Base-by-base conservation (phyloP, 2,797 vertebrate species). In the Eptatretus atami region DNA sequence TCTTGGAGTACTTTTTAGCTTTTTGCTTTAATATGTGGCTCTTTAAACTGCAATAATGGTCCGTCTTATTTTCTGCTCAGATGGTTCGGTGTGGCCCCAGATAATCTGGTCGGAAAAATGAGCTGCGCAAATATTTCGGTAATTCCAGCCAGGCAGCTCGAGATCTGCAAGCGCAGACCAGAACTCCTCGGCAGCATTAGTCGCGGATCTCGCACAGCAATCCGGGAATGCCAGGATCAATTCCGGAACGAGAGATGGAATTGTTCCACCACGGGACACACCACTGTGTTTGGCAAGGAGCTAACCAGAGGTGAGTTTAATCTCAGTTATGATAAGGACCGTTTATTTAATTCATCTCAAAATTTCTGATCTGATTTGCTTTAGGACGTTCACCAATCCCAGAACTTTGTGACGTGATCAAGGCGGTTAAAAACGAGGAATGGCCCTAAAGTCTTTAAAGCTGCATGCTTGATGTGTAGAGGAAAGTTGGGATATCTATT, bases 221-320 rank as follows among this genome's bases (percentile, higher is more conserved):
- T 90, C 54, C 67, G 76, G 14, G 86, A 88, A 75, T 95, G 88
- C 71, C 78, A 79, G 68, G 81, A 72, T 54, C 88, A 93, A 75
- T 95, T 94, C 75, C 75, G 74, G 64, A 78, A 85, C 66, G 88
- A 95, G 71, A 71, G 88, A 55, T 95, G 88, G 88, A 84, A 93
- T 79, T 95, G 88, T 73, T 77, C 74, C 63, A 78, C 73, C 53
- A 66, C 65, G 3, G 66, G 68, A 24, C 65, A 76, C 4, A 68
- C 69, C 1, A 66, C 78, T 1, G 71, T 80, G 69, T 80, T 84
- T 54, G 82, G 81, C 24, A 75, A 76, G 66, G 82, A 85, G 73
- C 66, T 82, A 53, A 81, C 70, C 65, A 83, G 83, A 66, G 88
- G 87, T 94, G 74, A 80, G 81, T 74, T 44, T 44, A 44, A 44